A percentile compares a stretch with the other conserved stretches of the same genome.
Evolutionary conservation across 2,797 vertebrate species (phyloP).

Genomic region (Girardinus metallicus): DNA sequence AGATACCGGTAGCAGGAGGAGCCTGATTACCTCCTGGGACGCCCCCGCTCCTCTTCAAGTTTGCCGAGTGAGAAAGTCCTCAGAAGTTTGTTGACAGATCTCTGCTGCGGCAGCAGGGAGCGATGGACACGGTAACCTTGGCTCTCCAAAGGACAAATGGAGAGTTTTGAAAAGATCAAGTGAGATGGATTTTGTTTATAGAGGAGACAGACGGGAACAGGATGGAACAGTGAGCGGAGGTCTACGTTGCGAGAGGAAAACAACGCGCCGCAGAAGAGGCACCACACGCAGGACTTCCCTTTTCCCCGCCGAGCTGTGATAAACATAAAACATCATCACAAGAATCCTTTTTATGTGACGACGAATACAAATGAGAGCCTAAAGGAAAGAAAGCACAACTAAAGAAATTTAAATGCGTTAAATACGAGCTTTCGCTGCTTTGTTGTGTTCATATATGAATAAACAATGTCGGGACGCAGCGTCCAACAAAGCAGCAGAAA

Average conservation of each 20-base stretch:
- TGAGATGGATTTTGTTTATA: slow-evolving; percentile 57
- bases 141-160: slow-evolving; percentile 71
- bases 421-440: slow-evolving; percentile 2
- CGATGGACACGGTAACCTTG: slow-evolving; percentile 75
- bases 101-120: slow-evolving; percentile 61
- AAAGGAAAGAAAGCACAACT: background rate
- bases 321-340: background rate
- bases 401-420: slow-evolving; percentile 18
- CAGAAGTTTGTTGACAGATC: slow-evolving; percentile 79
- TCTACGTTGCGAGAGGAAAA: slow-evolving; percentile 5
- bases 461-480: background rate
- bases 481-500: slow-evolving; percentile 1
- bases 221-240: slow-evolving; percentile 23
- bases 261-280: background rate
- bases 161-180: slow-evolving; percentile 73
- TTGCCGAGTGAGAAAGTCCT: slow-evolving; percentile 70
- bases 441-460: slow-evolving; percentile 15
- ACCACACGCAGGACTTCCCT: background rate
- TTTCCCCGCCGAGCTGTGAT: slow-evolving; percentile 19
- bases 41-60: slow-evolving; percentile 65
- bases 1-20: slow-evolving; percentile 66
- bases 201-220: slow-evolving; percentile 44
- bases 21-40: slow-evolving; percentile 77
- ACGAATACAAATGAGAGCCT: slow-evolving; percentile 21
- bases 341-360: background rate